Evolutionary conservation across 2,797 vertebrate genomes (phyloP).

Genomic region (Brotula barbata): DNA sequence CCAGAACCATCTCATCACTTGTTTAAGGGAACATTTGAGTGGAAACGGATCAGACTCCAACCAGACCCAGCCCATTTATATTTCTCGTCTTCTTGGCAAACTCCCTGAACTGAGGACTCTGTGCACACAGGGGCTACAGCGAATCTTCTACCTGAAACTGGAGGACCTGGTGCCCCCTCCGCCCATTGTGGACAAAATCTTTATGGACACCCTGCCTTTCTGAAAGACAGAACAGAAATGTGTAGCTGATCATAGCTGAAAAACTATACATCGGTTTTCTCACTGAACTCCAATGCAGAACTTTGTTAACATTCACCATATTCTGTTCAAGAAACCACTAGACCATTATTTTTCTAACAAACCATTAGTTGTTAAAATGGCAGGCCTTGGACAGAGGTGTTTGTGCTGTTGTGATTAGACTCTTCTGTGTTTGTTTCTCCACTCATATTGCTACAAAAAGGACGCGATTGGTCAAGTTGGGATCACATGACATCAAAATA

Average conservation of each 20-base stretch:
- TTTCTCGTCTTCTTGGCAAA: constrained; percentile 92
- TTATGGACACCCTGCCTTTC: constrained; percentile 95
- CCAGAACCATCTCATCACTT: constrained; percentile 89
- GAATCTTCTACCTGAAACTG: constrained; percentile 97
- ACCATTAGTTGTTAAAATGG: constrained; percentile 17
- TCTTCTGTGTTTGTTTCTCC: too few relatives aligned
- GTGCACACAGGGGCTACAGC: constrained; percentile 94
- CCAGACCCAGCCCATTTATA: constrained; percentile 84
- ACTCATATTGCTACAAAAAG: too few relatives aligned
- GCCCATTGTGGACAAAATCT: constrained; percentile 95
- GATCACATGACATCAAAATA: too few relatives aligned
- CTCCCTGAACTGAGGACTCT: constrained; percentile 94
- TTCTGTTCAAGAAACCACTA: constrained; percentile 70
- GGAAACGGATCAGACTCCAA: constrained; percentile 73
- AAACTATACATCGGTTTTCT: too few relatives aligned
- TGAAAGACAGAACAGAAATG: constrained; percentile 67
- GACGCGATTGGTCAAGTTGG: too few relatives aligned
- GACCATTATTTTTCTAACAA: constrained; percentile 55
- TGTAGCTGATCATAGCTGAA: neutral
- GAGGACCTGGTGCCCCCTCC: constrained; percentile 94
- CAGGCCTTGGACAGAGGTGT: neutral
- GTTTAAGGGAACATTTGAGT: constrained; percentile 89
- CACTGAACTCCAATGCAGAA: constrained; percentile 68
- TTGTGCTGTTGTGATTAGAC: neutral
- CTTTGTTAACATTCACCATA: constrained; percentile 78